Conservation (phyloP, 2,113 vertebrate species). For the Capreolus pygargus region DNA sequence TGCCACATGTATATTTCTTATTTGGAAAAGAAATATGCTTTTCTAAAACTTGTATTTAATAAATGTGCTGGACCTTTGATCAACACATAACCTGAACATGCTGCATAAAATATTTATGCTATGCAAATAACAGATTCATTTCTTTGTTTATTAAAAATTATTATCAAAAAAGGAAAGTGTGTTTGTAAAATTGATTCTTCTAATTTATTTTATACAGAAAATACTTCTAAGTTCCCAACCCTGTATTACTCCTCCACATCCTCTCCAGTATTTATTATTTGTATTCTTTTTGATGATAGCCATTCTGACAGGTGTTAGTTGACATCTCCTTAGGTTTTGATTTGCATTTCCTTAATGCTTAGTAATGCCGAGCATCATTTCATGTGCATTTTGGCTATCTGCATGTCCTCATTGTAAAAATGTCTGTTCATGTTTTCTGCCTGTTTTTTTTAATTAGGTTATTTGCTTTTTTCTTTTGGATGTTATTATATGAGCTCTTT, state of each 20-base stretch:
- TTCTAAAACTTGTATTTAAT: not conserved
- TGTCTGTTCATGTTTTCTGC: not conserved
- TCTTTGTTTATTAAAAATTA: not conserved
- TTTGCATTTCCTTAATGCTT: not conserved
- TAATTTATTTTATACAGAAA: not conserved
- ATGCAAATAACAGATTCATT: rapidly evolving
- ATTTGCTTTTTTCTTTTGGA: not conserved
- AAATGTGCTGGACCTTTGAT: not conserved
- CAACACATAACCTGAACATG: not conserved
- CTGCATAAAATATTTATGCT: not conserved
- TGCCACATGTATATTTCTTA: slow-evolving; percentile 38
- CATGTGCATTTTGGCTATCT: not conserved
- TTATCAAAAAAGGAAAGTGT: not conserved
- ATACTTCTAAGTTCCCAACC: not conserved
- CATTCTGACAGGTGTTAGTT: not conserved
- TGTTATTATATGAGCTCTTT: not conserved
- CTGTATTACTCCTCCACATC: not conserved
- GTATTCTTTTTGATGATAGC: not conserved
- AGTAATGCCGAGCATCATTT: not conserved
- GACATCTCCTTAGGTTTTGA: not conserved
- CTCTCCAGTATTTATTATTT: not conserved
- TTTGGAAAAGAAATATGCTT: not conserved
- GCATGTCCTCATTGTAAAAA: not conserved
- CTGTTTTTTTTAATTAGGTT: not conserved
- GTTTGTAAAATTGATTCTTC: not conserved